These are phyloP conservation scores for Gobio gobio DNA, from an alignment of 2,113 vertebrate species.

Conservation along the genomic window DNA sequence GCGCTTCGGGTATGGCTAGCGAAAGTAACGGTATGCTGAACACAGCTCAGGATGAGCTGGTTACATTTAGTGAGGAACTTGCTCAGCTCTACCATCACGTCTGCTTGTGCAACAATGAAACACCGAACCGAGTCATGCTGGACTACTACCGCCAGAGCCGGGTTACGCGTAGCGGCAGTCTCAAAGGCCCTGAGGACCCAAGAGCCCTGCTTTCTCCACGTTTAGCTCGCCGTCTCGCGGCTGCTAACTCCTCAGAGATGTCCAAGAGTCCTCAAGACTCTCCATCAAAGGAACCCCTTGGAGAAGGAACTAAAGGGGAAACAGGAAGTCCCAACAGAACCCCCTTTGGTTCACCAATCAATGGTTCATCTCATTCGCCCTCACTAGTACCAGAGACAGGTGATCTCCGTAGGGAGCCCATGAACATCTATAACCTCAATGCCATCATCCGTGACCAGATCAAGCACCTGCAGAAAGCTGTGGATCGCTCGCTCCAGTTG, in stretches of 20 bases:
- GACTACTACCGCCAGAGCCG: constrained; percentile 97
- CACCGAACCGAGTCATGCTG: constrained; percentile 96
- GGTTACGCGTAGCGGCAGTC: constrained; percentile 87
- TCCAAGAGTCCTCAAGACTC: constrained; percentile 81
- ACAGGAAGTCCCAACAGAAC: constrained; percentile 82
- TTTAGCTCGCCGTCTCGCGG: constrained; percentile 84
- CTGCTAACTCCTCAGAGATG: constrained; percentile 75
- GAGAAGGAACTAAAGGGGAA: constrained; percentile 63
- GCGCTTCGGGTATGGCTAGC: constrained; percentile 76
- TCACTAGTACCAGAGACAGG: constrained; percentile 84
- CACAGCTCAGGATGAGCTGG: constrained; percentile 93
- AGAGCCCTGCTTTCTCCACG: constrained; percentile 90
- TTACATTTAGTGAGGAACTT: constrained; percentile 95
- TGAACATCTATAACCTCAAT: constrained; percentile 99
- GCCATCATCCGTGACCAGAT: constrained; percentile 99
- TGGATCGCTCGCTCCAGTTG: constrained; percentile 92
- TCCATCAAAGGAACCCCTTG: constrained; percentile 77
- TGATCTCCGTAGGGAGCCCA: constrained; percentile 94
- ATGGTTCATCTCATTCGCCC: constrained; percentile 82
- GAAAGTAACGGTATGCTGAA: constrained; percentile 93
- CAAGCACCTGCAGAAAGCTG: constrained; percentile 95
- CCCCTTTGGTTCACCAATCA: constrained; percentile 79
- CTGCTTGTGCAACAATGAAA: constrained; percentile 97
- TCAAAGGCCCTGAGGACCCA: constrained; percentile 91
- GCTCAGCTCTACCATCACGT: constrained; percentile 98